Evolutionary conservation across 2,888 invertebrate species (phyloP).

Genomic region (Xylocampa areola): DNA sequence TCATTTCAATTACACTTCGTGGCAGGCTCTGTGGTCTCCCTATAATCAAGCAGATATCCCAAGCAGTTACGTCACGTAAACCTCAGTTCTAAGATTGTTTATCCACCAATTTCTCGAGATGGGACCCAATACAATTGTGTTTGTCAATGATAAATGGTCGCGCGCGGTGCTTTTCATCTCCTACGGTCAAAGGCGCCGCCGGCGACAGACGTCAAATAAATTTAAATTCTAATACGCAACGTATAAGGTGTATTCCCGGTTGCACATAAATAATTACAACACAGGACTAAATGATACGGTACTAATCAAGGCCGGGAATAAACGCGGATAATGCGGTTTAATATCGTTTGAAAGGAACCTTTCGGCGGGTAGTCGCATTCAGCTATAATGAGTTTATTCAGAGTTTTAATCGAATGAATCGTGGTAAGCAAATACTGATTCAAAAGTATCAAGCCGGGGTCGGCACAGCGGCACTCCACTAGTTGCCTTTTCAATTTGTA

Average conservation of each 20-base stretch:
- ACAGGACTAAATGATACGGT: conserved; percentile 89
- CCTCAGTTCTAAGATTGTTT: conserved; percentile 83
- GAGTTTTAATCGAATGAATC: conserved; percentile 88
- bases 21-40: conserved; percentile 36
- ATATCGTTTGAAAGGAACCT: conserved; percentile 87
- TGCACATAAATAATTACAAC: conserved; percentile 82
- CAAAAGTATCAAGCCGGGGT: conserved; percentile 60
- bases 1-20: conserved; percentile 21
- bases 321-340: conserved; percentile 88
- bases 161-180: conserved; percentile 88
- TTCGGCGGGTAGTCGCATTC: conserved; percentile 88
- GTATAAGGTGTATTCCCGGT: conserved; percentile 62
- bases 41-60: conserved; percentile 58
- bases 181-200: conserved; percentile 85
- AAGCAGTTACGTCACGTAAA: conserved; percentile 70
- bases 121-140: conserved; percentile 88
- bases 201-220: conserved; percentile 50
- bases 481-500: conserved; percentile 54
- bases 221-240: conserved; percentile 54
- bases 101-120: conserved; percentile 85
- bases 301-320: conserved; percentile 88
- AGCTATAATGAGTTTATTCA: conserved; percentile 89
- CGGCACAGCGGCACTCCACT: conserved; percentile 54
- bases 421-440: conserved; percentile 85
- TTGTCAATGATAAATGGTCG: conserved; percentile 90